These are phyloP conservation scores for Brachypteracias leptosomus DNA, from an alignment of 2,113 vertebrate species.

Conservation along the genomic window DNA sequence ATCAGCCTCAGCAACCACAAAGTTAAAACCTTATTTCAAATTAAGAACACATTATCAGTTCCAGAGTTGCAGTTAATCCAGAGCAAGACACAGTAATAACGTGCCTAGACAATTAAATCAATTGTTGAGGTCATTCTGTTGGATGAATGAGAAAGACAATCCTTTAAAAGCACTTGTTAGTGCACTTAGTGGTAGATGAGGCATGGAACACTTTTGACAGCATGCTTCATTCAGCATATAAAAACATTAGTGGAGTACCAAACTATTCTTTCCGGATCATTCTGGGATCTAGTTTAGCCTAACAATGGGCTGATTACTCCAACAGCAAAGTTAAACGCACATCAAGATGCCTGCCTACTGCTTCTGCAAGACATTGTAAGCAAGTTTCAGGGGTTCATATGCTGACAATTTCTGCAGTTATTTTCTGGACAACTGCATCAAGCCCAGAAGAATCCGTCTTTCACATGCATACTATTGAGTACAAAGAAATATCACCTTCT, in stretches of 20 bases:
- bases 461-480: accelerated
- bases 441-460: not conserved
- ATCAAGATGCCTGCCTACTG: accelerated
- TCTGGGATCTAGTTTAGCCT: not conserved
- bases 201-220: constrained; percentile 20
- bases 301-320: not conserved
- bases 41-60: not conserved
- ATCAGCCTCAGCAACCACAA: not conserved
- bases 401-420: not conserved
- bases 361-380: not conserved
- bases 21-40: not conserved
- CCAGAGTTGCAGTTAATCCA: not conserved
- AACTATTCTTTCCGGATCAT: not conserved
- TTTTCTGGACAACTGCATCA: not conserved
- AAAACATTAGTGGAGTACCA: not conserved
- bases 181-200: not conserved
- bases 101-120: constrained; percentile 7
- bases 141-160: not conserved
- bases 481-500: not conserved
- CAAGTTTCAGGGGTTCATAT: not conserved
- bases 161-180: not conserved
- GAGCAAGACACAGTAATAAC: not conserved
- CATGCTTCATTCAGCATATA: not conserved
- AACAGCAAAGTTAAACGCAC: not conserved
- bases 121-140: not conserved